These are phyloP conservation scores for Tragopan temminckii DNA, from an alignment of 2,797 vertebrate species.

Conservation along the genomic window DNA sequence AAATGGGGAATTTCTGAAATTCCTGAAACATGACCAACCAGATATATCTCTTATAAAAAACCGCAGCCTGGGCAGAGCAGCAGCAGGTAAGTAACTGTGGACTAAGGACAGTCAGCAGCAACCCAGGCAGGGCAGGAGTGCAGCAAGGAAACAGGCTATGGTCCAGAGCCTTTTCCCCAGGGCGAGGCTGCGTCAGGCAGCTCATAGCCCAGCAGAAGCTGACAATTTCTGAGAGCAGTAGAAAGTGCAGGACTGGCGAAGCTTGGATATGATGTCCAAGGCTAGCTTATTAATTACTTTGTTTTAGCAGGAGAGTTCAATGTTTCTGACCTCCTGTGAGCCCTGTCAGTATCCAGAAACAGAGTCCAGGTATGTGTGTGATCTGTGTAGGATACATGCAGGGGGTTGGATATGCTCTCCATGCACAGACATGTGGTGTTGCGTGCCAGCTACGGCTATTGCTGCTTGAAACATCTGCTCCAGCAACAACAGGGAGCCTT, in stretches of 20 bases:
- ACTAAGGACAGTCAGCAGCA: background rate
- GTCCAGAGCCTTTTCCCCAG: background rate
- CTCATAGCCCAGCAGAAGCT: background rate
- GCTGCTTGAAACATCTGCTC: background rate
- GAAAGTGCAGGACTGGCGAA: background rate
- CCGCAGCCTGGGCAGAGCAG: background rate
- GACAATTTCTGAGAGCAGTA: background rate
- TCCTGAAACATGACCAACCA: background rate
- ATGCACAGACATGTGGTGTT: background rate
- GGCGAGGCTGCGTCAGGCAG: background rate
- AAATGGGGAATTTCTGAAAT: background rate
- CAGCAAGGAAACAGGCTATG: background rate
- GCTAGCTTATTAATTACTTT: background rate
- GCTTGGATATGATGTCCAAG: background rate
- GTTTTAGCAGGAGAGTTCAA: background rate
- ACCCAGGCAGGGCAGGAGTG: background rate
- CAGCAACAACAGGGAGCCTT: background rate
- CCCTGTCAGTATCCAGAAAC: background rate
- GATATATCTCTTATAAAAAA: background rate
- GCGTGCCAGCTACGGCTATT: background rate
- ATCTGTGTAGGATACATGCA: background rate
- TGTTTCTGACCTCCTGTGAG: background rate
- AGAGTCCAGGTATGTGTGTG: fast-evolving
- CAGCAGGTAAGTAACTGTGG: background rate
- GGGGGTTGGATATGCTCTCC: background rate